phyloP scores from a whole-genome alignment of 2,888 invertebrate genomes.

The Acleris sparsana region DNA sequence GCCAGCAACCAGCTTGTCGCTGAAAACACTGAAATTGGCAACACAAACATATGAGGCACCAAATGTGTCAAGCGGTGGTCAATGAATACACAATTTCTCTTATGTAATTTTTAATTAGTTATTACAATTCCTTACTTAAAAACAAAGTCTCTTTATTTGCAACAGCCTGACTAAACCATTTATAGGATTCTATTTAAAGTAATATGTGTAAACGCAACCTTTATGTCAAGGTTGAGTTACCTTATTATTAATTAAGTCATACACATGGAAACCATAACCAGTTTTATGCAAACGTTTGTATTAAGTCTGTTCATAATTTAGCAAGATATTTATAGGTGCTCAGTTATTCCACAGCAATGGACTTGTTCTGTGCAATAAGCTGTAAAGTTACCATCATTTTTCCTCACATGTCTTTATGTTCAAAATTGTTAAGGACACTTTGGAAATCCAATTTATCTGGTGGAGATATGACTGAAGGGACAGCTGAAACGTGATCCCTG shows the following conservation, averaged over 20 bases:
- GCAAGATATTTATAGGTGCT: not conserved
- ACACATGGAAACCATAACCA: no score
- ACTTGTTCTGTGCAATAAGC: not conserved
- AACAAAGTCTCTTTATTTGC: not conserved
- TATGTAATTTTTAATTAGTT: conserved; percentile 8
- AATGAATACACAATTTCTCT: not conserved
- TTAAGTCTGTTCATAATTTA: no score
- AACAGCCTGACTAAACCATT: not conserved
- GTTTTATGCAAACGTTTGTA: no score
- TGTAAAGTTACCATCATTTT: not conserved
- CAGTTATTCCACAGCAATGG: not conserved
- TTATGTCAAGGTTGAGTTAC: no score
- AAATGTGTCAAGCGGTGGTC: no score
- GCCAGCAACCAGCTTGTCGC: no score
- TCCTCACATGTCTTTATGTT: conserved; percentile 41
- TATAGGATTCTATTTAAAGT: no score
- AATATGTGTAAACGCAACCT: no score
- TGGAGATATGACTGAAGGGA: conserved; percentile 36
- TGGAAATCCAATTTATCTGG: conserved; percentile 50
- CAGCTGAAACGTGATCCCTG: conserved; percentile 47
- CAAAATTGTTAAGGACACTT: conserved; percentile 68
- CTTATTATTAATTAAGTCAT: no score
- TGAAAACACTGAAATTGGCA: no score
- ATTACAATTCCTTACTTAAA: conserved; percentile 12
- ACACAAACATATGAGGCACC: no score